These are phyloP conservation scores for Eristalinus sepulchralis DNA, from an alignment of 2,888 invertebrate genomes.

Conservation along the genomic window DNA sequence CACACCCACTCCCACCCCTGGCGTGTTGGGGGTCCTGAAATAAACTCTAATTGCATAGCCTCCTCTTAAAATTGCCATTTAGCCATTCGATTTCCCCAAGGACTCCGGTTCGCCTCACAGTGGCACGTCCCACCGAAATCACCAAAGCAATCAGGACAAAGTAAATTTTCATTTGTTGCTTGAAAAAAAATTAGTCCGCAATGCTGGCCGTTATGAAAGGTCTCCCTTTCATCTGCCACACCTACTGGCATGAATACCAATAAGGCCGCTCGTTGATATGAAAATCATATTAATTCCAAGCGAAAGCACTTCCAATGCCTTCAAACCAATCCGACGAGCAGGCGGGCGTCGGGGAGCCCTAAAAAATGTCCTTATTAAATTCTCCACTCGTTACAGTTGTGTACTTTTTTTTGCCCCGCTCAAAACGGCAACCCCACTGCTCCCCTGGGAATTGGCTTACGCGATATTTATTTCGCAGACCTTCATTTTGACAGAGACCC, in stretches of 20 bases:
- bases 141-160: constrained; percentile 56
- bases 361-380: constrained; percentile 49
- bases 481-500: neutral
- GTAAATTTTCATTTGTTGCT: constrained; percentile 36
- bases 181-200: neutral
- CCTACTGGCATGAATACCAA: constrained; percentile 62
- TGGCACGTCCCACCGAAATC: constrained; percentile 52
- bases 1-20: neutral
- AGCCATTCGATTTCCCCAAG: constrained; percentile 34
- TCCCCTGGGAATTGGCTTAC: neutral
- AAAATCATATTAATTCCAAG: constrained; percentile 63
- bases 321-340: constrained; percentile 41
- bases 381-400: constrained; percentile 37
- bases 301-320: constrained; percentile 46
- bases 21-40: neutral
- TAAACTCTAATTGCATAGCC: constrained; percentile 40
- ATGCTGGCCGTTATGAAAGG: constrained; percentile 36
- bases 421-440: neutral
- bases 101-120: constrained; percentile 24
- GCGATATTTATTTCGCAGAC: constrained; percentile 3
- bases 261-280: constrained; percentile 44
- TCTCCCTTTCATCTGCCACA: constrained; percentile 37
- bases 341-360: neutral
- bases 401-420: constrained; percentile 5
- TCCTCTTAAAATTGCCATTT: constrained; percentile 50